phyloP scores from a whole-genome alignment of 2,888 invertebrate species.

The Mythimna vitellina region DNA sequence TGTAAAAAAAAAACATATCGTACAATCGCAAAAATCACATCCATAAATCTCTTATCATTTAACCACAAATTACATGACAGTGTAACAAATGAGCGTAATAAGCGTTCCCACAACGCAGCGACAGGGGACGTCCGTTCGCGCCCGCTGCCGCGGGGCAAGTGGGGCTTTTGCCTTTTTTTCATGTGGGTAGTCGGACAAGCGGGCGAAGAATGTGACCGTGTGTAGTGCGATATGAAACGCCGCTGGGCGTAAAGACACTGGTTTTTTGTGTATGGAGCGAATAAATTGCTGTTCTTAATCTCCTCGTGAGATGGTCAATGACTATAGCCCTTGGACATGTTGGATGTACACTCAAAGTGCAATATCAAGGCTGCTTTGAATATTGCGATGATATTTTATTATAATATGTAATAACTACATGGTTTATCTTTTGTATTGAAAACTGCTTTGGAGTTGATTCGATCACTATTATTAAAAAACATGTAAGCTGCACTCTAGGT shows the following conservation, averaged over 20 bases:
- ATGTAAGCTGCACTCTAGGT: not conserved
- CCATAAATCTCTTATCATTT: slow-evolving; percentile 57
- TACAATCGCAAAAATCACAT: slow-evolving; percentile 44
- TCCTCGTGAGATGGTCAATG: slow-evolving; percentile 66
- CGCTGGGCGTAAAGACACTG: slow-evolving; percentile 77
- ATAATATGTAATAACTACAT: slow-evolving; percentile 12
- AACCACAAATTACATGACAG: slow-evolving; percentile 63
- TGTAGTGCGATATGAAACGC: slow-evolving; percentile 83
- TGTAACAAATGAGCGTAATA: slow-evolving; percentile 75
- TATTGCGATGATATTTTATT: slow-evolving; percentile 33
- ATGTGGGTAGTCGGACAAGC: slow-evolving; percentile 77
- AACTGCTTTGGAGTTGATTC: not conserved
- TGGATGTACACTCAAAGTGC: slow-evolving; percentile 52
- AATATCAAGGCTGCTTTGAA: slow-evolving; percentile 49
- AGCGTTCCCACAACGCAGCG: slow-evolving; percentile 77
- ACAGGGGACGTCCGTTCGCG: slow-evolving; percentile 80
- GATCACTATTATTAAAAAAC: not conserved
- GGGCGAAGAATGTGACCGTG: slow-evolving; percentile 81
- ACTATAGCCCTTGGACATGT: slow-evolving; percentile 64
- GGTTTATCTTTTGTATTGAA: not conserved
- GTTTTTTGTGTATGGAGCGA: slow-evolving; percentile 71
- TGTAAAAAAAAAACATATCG: slow-evolving; percentile 22
- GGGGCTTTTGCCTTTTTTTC: slow-evolving; percentile 71
- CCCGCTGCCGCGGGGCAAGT: slow-evolving; percentile 77
- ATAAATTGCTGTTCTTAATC: slow-evolving; percentile 75